These are phyloP conservation scores for Peromyscus leucopus DNA, from an alignment of 2,113 vertebrate genomes.

Conservation along the genomic window DNA sequence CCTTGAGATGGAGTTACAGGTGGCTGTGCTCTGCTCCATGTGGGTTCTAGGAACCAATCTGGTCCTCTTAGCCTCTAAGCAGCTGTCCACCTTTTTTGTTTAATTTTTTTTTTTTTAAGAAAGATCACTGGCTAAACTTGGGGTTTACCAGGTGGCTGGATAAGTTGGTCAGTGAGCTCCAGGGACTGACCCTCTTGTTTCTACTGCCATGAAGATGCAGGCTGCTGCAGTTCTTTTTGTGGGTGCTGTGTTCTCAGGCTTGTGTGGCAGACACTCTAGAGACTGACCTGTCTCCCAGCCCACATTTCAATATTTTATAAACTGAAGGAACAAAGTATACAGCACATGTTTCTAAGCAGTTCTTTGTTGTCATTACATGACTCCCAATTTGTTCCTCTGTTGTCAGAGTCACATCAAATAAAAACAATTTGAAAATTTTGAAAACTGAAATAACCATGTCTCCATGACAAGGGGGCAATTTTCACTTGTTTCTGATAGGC, in stretches of 20 bases:
- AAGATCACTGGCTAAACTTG: background rate
- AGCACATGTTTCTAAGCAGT: background rate
- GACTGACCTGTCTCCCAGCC: background rate
- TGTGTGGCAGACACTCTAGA: background rate
- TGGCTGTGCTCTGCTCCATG: too few relatives aligned
- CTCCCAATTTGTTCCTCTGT: background rate
- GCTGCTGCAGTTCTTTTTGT: background rate
- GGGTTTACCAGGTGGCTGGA: background rate
- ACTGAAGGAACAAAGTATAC: background rate
- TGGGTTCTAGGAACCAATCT: background rate
- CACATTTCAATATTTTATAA: background rate
- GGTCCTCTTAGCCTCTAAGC: too few relatives aligned
- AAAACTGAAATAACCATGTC: conserved; percentile 23
- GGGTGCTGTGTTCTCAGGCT: background rate
- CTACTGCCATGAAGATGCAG: background rate
- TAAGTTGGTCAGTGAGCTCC: too few relatives aligned
- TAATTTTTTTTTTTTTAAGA: background rate
- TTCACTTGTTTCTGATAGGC: conserved; percentile 9
- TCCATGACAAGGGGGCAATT: background rate
- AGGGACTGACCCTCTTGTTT: background rate
- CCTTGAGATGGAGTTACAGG: background rate
- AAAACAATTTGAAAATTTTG: conserved; percentile 4
- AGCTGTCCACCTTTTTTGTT: background rate
- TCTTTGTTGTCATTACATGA: background rate
- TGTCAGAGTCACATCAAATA: background rate